Conservation (phyloP, 2,888 invertebrate species). For the Monoplex corrugatus region DNA sequence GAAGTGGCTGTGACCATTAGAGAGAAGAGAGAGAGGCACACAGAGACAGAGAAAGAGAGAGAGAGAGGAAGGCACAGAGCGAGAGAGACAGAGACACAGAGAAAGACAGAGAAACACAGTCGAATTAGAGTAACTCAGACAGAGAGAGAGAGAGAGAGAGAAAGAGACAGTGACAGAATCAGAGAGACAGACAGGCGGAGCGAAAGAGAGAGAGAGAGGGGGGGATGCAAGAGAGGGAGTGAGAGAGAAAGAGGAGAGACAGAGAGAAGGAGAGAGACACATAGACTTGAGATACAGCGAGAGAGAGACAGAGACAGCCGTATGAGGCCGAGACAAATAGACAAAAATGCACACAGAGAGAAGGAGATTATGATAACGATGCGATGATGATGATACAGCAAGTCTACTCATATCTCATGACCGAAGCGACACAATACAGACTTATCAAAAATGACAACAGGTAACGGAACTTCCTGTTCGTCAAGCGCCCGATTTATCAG, state of each 20-base stretch:
- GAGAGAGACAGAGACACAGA: neutral
- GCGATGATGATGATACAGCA: too few relatives aligned
- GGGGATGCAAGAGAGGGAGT: neutral
- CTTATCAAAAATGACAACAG: too few relatives aligned
- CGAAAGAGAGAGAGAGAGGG: neutral
- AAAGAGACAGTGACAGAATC: neutral
- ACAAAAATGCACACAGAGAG: neutral
- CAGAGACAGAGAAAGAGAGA: neutral
- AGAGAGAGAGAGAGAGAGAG: constrained; percentile 19
- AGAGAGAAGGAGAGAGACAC: neutral
- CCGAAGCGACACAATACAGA: too few relatives aligned
- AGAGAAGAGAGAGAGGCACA: neutral
- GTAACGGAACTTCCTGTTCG: too few relatives aligned
- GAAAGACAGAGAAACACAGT: neutral
- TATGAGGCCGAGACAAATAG: neutral
- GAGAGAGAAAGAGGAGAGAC: neutral
- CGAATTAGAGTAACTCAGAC: neutral
- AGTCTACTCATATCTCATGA: too few relatives aligned
- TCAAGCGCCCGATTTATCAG: too few relatives aligned
- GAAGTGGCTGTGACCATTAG: neutral
- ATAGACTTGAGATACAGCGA: neutral
- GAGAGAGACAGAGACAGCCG: neutral
- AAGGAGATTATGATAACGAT: too few relatives aligned
- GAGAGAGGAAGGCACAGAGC: neutral
- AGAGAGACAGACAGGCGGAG: neutral